Percentiles rank a stretch among this genome's conserved stretches.
Conservation (phyloP, 2,113 vertebrate genomes). For the Ophthalmotilapia sp. region DNA sequence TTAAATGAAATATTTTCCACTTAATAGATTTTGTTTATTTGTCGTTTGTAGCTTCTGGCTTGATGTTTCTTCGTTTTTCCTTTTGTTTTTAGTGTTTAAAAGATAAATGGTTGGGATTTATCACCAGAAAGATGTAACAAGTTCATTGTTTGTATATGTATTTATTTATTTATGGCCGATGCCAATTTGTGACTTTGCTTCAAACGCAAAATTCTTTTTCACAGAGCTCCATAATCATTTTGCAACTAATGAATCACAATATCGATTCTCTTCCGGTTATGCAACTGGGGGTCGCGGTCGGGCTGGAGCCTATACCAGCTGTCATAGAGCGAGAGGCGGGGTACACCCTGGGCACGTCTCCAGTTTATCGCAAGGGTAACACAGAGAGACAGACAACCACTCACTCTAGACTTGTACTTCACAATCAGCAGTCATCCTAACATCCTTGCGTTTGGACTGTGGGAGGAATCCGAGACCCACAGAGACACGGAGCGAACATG, state of each 20-base stretch:
- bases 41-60: background rate
- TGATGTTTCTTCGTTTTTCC: rapidly evolving
- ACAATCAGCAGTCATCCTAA: background rate
- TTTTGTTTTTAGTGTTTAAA: background rate
- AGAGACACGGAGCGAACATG: background rate
- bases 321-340: background rate
- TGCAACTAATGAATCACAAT: background rate
- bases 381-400: background rate
- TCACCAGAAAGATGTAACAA: background rate
- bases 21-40: background rate
- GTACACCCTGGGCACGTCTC: background rate
- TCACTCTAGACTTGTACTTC: background rate
- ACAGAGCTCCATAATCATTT: background rate
- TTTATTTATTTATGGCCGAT: background rate
- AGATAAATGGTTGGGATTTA: background rate
- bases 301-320: background rate
- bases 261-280: background rate
- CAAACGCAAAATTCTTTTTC: background rate
- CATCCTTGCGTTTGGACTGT: background rate
- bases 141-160: background rate
- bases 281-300: background rate
- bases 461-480: background rate
- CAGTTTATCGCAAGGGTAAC: background rate
- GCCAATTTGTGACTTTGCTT: background rate
- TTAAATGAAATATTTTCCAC: background rate